Evolutionary conservation across 2,888 invertebrate species (phyloP).

Genomic region (Eupithecia subfuscata): DNA sequence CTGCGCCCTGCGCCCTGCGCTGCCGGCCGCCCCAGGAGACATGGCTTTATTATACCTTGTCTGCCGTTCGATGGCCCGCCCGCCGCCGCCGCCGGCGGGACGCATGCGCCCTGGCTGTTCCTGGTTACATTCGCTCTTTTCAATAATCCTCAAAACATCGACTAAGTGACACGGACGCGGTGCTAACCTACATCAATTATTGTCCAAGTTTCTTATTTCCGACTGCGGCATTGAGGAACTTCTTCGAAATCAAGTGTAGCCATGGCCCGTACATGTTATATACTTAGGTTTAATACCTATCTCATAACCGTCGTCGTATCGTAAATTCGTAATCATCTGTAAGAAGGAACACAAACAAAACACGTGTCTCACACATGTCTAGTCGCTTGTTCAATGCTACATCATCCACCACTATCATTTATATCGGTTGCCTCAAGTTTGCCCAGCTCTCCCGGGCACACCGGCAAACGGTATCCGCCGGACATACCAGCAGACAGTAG

Average conservation of each 20-base stretch:
- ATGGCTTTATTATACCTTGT: conserved; percentile 45
- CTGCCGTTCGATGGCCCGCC: conserved; percentile 40
- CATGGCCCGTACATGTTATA: background rate
- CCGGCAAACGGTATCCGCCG: background rate
- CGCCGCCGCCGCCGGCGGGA: conserved; percentile 20
- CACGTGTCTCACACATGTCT: conserved; percentile 34
- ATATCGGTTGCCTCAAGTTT: background rate
- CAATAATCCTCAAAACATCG: background rate
- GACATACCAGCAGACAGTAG: background rate
- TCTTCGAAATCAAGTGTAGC: background rate
- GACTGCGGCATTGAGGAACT: background rate
- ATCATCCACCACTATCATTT: background rate
- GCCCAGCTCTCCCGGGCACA: background rate
- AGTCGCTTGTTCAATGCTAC: background rate
- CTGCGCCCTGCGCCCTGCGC: conserved; percentile 37
- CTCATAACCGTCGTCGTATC: background rate
- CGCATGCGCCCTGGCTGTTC: conserved; percentile 53
- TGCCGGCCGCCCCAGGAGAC: conserved; percentile 3
- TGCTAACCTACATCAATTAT: background rate
- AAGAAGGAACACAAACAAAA: conserved; percentile 11
- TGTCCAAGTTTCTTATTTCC: background rate
- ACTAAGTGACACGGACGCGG: background rate
- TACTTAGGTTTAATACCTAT: too few relatives aligned
- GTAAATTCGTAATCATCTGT: background rate
- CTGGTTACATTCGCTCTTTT: conserved; percentile 5